Conservation (phyloP, 1,140 invertebrate genomes). For the Aplysia californica region DNA sequence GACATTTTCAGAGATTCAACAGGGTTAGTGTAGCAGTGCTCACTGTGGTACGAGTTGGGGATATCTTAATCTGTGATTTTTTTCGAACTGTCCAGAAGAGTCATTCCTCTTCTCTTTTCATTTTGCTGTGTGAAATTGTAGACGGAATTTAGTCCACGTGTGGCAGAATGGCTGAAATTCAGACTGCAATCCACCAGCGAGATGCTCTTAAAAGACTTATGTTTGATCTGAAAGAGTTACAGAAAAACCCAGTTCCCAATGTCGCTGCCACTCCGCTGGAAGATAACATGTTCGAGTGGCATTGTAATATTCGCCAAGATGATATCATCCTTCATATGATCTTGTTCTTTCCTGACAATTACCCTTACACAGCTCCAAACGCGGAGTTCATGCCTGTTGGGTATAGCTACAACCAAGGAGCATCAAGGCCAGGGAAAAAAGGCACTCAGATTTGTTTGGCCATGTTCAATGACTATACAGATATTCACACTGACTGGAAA, state of each 20-base stretch:
- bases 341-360: constrained; percentile 52
- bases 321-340: constrained; percentile 56
- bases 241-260: constrained; percentile 49
- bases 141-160: too few species aligned
- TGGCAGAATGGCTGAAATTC: too few species aligned
- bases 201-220: constrained; percentile 50
- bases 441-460: constrained; percentile 52
- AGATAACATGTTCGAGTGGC: constrained; percentile 57
- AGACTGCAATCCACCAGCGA: too few species aligned
- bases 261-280: constrained; percentile 54
- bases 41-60: too few species aligned
- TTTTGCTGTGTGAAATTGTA: too few species aligned
- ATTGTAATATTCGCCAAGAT: constrained; percentile 57
- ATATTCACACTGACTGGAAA: constrained; percentile 55
- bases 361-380: constrained; percentile 56
- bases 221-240: constrained; percentile 46
- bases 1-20: too few species aligned
- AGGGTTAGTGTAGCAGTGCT: too few species aligned
- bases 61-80: too few species aligned
- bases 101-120: too few species aligned
- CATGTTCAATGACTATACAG: constrained; percentile 57
- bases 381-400: constrained; percentile 59
- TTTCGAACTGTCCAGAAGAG: too few species aligned
- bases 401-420: constrained; percentile 54
- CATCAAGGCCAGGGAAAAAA: constrained; percentile 51